phyloP scores from a whole-genome alignment of 2,888 invertebrate genomes.

The Leucophenga maculata region DNA sequence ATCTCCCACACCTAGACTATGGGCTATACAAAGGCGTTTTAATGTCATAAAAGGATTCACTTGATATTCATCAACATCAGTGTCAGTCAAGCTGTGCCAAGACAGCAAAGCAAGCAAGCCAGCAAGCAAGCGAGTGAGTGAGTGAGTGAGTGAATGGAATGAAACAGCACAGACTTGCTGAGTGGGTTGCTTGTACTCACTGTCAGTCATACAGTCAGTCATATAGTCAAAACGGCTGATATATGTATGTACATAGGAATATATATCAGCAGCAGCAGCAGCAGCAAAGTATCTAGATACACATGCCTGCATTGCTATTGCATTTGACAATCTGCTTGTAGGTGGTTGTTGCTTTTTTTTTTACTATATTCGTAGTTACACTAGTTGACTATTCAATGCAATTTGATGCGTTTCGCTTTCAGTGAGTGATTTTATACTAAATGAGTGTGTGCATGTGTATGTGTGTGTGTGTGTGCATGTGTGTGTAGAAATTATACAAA shows the following conservation, averaged over 20 bases:
- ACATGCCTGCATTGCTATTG: neutral
- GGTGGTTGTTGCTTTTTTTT: slow-evolving; percentile 5
- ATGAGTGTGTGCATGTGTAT: slow-evolving; percentile 32
- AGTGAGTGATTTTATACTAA: neutral
- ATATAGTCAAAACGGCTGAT: slow-evolving; percentile 41
- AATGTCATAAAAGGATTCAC: slow-evolving; percentile 72
- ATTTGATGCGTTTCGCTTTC: slow-evolving; percentile 49
- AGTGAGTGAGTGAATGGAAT: slow-evolving; percentile 1
- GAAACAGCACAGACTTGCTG: neutral
- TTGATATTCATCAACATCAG: slow-evolving; percentile 72
- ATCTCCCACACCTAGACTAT: slow-evolving; percentile 16
- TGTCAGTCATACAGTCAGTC: slow-evolving; percentile 28
- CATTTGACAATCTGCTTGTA: slow-evolving; percentile 22
- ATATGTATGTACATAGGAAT: slow-evolving; percentile 40
- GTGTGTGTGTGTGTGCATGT: slow-evolving; percentile 19
- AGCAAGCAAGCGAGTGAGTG: slow-evolving; percentile 31
- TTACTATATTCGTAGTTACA: neutral
- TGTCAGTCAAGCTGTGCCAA: slow-evolving; percentile 63
- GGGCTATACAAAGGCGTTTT: slow-evolving; percentile 33
- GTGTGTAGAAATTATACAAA: slow-evolving; percentile 44
- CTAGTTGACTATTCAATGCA: slow-evolving; percentile 51
- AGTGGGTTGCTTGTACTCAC: slow-evolving; percentile 31
- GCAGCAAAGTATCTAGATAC: slow-evolving; percentile 21
- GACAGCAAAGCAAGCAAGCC: slow-evolving; percentile 27
- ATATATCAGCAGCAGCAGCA: slow-evolving; percentile 43